Base-by-base conservation (phyloP, 2,888 invertebrate genomes). In the Odontomyia ornata region DNA sequence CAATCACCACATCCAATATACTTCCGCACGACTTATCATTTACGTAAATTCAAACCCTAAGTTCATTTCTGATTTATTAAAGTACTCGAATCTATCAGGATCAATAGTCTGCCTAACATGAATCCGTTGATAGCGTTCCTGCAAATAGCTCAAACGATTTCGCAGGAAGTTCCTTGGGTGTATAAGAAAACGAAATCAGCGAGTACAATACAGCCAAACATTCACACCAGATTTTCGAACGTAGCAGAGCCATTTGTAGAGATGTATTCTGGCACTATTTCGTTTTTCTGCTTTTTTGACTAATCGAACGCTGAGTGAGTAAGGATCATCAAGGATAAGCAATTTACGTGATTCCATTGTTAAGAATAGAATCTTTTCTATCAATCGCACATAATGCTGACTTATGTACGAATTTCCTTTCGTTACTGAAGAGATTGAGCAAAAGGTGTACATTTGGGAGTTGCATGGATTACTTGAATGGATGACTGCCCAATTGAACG, bases 271-370 rank as follows among this genome's bases (percentile, higher is more conserved):
- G 36, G 36, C 36, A 28, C 56, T 56, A 30, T 57, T 75, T 30
- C 11, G 27, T 18, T 15, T 57, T 18, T 57, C 21, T 7, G n/a
- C 23, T 75, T 56, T 36, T 36, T 56, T 75, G 75, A 75, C 60
- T 57, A 60, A 75, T 75, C 25, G 60, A 75, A 30, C 18, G 75
- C n/a, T 7, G 36, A 56, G 56, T 75, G 60, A 75, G 56, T 75
- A 60, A 43, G 75, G 60, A 75, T 75, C 75, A 75, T 13, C 23
- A 23, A n/a, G 57, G 57, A 60, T 57, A 57, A 75, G 60, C 36
- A 28, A 30, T 36, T 60, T 30, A 36, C 73, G 73, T 73, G 73
- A 52, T 23, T n/a, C 18, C 52, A n/a, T n/a, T 52, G 52, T 52
- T 52, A 18, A 52, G 52, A 52, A 52, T 18, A 15, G 52, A 52